phyloP scores from a whole-genome alignment of 2,113 vertebrate genomes.

The Corythoichthys intestinalis region DNA sequence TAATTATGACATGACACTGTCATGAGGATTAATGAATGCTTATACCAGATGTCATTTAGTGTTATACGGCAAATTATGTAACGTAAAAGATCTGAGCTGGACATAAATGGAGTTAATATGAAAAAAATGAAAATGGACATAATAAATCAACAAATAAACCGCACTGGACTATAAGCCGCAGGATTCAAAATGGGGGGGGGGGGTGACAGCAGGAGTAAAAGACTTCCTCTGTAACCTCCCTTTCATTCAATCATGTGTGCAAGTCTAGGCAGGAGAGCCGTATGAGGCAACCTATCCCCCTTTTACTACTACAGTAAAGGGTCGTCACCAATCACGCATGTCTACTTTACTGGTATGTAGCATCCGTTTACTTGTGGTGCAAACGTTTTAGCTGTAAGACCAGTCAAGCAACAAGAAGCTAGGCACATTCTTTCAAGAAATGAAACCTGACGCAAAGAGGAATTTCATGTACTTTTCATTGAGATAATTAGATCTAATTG shows the following conservation, averaged over 20 bases:
- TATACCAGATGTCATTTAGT: no score
- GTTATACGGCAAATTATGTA: no score
- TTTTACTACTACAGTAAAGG: slow-evolving; percentile 44
- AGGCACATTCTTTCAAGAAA: slow-evolving; percentile 15
- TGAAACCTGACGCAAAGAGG: neutral
- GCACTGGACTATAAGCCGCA: no score
- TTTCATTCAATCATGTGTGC: slow-evolving; percentile 31
- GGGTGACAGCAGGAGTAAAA: slow-evolving; percentile 29
- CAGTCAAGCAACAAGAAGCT: slow-evolving; percentile 4
- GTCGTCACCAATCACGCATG: slow-evolving; percentile 38
- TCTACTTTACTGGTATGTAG: neutral
- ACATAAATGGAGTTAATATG: no score
- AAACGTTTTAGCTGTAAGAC: neutral
- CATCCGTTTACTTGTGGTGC: neutral
- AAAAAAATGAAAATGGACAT: no score
- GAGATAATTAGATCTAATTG: slow-evolving; percentile 6
- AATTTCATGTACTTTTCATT: slow-evolving; percentile 2
- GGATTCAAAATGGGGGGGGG: no score
- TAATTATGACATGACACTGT: no score
- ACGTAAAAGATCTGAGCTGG: no score
- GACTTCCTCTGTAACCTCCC: slow-evolving; percentile 25
- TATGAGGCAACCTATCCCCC: slow-evolving; percentile 39
- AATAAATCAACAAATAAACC: no score
- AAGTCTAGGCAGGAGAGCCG: slow-evolving; percentile 21
- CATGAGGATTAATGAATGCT: no score